These are phyloP conservation scores for Caradrina kadenii DNA, from an alignment of 2,888 invertebrate genomes.

Conservation along the genomic window DNA sequence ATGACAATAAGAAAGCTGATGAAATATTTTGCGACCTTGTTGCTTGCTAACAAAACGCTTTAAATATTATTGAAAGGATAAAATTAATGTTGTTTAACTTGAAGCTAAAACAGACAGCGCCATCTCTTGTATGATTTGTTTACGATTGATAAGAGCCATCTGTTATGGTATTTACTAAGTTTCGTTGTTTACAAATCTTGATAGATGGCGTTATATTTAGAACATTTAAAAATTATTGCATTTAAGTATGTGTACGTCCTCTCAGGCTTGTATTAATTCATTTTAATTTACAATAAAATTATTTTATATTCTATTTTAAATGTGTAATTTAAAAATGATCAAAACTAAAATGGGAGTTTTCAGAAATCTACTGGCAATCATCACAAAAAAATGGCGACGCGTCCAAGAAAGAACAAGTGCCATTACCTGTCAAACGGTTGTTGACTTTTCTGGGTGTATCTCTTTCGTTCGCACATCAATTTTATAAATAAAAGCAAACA, in stretches of 20 bases:
- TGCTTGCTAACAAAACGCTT: background rate
- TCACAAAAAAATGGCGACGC: conserved; percentile 75
- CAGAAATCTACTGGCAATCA: conserved; percentile 58
- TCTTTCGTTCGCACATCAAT: conserved; percentile 57
- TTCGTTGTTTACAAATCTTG: background rate
- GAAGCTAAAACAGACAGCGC: background rate
- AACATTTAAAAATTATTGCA: background rate
- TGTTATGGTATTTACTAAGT: background rate
- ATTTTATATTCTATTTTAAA: background rate
- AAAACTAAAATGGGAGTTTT: conserved; percentile 39
- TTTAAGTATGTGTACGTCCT: background rate
- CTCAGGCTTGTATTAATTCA: no score
- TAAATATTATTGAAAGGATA: background rate
- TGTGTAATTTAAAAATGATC: background rate
- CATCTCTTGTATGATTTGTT: conserved; percentile 5
- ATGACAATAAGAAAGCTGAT: background rate
- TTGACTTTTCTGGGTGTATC: conserved; percentile 80
- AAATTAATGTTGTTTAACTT: background rate
- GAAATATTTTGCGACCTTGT: no score
- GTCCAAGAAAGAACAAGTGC: conserved; percentile 52
- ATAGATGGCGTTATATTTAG: conserved; percentile 12
- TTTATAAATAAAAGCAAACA: conserved; percentile 46
- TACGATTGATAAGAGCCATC: background rate
- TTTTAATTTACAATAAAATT: background rate
- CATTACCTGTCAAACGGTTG: conserved; percentile 85